Percentiles rank a stretch among this genome's conserved stretches.
Evolutionary conservation across 2,113 vertebrate species (phyloP).

Genomic region (Pachycephala philippinensis): DNA sequence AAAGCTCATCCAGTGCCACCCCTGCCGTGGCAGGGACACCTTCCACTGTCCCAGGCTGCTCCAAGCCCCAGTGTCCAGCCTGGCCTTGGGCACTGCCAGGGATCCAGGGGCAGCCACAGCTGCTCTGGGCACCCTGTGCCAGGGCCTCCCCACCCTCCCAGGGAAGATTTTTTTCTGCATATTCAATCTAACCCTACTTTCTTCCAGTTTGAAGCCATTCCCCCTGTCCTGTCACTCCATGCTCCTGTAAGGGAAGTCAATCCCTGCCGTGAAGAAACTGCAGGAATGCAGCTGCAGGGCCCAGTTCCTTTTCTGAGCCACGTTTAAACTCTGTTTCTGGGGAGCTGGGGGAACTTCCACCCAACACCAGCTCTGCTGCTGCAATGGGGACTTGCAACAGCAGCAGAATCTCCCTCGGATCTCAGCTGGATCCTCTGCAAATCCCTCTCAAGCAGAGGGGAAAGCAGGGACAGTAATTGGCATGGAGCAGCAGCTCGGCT

Average conservation of each 20-base stretch:
- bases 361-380: neutral
- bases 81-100: neutral
- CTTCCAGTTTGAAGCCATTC: neutral
- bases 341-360: neutral
- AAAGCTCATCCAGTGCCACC: rapidly evolving
- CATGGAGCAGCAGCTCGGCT: neutral
- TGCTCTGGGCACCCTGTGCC: neutral
- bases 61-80: neutral
- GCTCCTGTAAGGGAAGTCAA: neutral
- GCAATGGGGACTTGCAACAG: neutral
- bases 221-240: neutral
- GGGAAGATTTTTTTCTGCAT: neutral
- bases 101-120: neutral
- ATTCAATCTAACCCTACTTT: neutral
- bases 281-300: neutral
- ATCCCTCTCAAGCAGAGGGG: neutral
- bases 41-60: neutral
- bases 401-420: neutral
- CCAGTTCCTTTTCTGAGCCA: neutral
- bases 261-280: neutral
- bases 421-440: neutral
- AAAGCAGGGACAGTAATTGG: neutral
- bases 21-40: neutral
- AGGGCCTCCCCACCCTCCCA: rapidly evolving
- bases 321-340: neutral